Conservation (phyloP, 1,140 invertebrate species). For the Caenorhabditis tropicalis region DNA sequence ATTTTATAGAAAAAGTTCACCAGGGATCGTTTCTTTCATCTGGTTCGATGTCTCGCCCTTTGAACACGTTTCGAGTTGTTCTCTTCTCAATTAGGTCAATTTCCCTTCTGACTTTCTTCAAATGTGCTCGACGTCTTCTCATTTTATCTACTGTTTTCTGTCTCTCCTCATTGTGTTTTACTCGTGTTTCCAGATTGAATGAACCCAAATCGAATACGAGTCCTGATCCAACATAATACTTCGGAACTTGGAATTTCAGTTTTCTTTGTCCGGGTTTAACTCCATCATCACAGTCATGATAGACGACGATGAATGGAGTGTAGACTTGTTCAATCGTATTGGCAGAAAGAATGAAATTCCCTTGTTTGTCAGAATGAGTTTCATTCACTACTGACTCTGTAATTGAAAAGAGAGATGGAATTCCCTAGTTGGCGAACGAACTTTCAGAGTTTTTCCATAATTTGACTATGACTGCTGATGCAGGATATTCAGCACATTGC, state of each 20-base stretch:
- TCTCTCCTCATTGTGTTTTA: conserved; percentile 25
- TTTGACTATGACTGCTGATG: conserved; percentile 22
- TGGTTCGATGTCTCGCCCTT: neutral
- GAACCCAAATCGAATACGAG: neutral
- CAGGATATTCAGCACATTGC: neutral
- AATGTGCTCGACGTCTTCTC: neutral
- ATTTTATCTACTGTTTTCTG: neutral
- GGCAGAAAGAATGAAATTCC: neutral
- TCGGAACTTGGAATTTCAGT: conserved; percentile 1
- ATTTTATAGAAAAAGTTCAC: conserved; percentile 2
- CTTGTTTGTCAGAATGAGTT: conserved; percentile 22
- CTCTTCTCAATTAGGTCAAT: neutral
- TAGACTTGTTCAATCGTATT: neutral
- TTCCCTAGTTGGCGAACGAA: neutral
- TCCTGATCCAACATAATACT: neutral
- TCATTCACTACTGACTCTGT: neutral
- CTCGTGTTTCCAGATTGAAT: neutral
- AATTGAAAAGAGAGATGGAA: neutral
- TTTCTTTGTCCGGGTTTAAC: conserved; percentile 22
- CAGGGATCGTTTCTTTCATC: conserved; percentile 24
- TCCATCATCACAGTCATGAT: conserved; percentile 24
- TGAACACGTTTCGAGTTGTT: conserved; percentile 2
- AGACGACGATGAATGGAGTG: neutral
- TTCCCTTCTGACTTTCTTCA: neutral
- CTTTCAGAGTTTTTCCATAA: conserved; percentile 19